A percentile compares a stretch with the other conserved stretches of the same genome.
Conservation (phyloP, 2,888 invertebrate genomes). For the Furcula furcula region DNA sequence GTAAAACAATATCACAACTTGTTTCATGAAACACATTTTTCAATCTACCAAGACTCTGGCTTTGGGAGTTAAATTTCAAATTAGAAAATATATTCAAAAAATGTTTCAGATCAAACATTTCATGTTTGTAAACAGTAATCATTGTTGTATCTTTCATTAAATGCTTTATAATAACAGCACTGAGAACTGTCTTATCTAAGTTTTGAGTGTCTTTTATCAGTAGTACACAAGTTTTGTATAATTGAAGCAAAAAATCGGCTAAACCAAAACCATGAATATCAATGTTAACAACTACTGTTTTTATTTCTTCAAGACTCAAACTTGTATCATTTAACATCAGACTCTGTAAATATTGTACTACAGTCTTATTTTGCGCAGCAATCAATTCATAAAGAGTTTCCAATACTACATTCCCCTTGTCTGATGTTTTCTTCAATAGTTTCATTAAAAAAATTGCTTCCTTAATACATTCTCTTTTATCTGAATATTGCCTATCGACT, state of each 20-base stretch:
- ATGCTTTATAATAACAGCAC: slow-evolving; percentile 45
- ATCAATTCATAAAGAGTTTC: slow-evolving; percentile 28
- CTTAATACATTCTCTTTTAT: slow-evolving; percentile 47
- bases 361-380: slow-evolving; percentile 34
- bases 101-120: slow-evolving; percentile 42
- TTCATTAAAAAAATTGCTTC: slow-evolving; percentile 48
- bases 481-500: slow-evolving; percentile 52
- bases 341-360: slow-evolving; percentile 45
- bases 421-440: slow-evolving; percentile 36
- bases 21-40: slow-evolving; percentile 61
- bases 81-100: slow-evolving; percentile 36
- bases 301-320: slow-evolving; percentile 40
- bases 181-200: slow-evolving; percentile 46
- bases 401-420: slow-evolving; percentile 10
- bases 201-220: slow-evolving; percentile 42
- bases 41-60: slow-evolving; percentile 52
- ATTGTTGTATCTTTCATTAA: slow-evolving; percentile 35
- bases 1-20: slow-evolving; percentile 51
- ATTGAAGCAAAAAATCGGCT: slow-evolving; percentile 36
- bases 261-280: slow-evolving; percentile 23
- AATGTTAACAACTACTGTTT: slow-evolving; percentile 32
- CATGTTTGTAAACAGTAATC: slow-evolving; percentile 33
- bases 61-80: slow-evolving; percentile 30
- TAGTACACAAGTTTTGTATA: slow-evolving; percentile 46
- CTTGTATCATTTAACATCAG: slow-evolving; percentile 42